These are phyloP conservation scores for Centruroides sculpturatus DNA, from an alignment of 1,140 invertebrate genomes.

Conservation along the genomic window DNA sequence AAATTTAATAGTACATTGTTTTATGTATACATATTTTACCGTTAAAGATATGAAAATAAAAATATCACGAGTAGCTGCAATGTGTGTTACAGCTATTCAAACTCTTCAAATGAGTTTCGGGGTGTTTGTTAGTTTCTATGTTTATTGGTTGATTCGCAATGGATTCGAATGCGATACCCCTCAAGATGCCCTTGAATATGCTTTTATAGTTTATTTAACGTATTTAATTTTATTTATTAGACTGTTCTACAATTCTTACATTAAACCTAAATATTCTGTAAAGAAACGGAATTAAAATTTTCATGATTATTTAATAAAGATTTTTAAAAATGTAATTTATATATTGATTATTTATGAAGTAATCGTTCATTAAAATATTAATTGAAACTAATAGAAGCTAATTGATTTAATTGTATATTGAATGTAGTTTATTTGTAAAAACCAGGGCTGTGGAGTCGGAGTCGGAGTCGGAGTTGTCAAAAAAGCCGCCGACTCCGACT, in stretches of 20 bases:
- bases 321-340: no score
- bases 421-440: no score
- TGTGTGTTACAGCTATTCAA: constrained; percentile 83
- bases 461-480: no score
- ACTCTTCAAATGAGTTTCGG: constrained; percentile 71
- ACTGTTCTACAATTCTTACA: not conserved
- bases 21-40: constrained; percentile 93
- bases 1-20: constrained; percentile 92
- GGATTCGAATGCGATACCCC: not conserved
- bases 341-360: no score
- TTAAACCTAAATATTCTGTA: not conserved
- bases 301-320: no score
- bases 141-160: not conserved
- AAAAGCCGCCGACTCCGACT: no score
- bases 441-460: no score
- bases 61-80: constrained; percentile 64
- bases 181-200: not conserved
- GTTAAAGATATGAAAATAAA: constrained; percentile 70
- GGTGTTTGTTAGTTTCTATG: not conserved
- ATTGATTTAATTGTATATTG: no score
- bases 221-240: not conserved
- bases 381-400: no score
- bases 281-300: not conserved
- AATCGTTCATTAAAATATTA: no score
- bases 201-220: not conserved